A percentile compares a stretch with the other conserved stretches of the same genome.
Evolutionary conservation across 2,797 vertebrate genomes (phyloP).

Genomic region (Psittacula derbiana): DNA sequence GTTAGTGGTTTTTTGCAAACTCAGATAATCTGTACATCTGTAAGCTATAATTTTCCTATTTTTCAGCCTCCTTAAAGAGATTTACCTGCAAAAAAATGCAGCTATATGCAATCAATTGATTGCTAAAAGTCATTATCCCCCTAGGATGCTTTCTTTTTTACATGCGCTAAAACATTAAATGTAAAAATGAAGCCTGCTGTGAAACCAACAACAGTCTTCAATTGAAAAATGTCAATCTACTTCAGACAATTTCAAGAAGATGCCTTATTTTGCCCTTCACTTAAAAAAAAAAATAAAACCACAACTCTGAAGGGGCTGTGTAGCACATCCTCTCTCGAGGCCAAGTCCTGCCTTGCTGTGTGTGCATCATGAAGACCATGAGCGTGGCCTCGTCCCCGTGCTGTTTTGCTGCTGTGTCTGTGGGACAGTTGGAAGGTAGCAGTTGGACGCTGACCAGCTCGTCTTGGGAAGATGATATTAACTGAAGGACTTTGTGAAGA

Average conservation of each 20-base stretch:
- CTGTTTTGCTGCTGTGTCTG: neutral
- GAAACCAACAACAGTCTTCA: conserved; percentile 65
- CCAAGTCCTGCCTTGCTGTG: neutral
- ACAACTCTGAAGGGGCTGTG: neutral
- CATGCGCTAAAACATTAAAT: conserved; percentile 61
- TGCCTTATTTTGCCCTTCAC: conserved; percentile 29
- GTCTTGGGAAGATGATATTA: neutral
- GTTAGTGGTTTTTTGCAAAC: neutral
- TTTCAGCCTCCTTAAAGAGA: conserved; percentile 35
- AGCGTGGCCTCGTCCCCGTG: neutral
- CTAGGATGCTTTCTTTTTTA: conserved; percentile 67
- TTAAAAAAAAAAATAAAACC: neutral
- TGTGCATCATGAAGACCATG: neutral
- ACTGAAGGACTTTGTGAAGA: neutral
- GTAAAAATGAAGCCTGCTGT: conserved; percentile 71
- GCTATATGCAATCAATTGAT: conserved; percentile 69
- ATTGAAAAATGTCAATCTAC: conserved; percentile 68
- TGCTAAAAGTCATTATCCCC: conserved; percentile 75
- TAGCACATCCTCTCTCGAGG: neutral
- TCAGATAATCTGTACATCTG: neutral
- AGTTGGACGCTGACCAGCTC: neutral
- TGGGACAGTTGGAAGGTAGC: neutral
- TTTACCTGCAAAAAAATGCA: conserved; percentile 30
- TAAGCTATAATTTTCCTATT: conserved; percentile 39
- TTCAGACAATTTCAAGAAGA: conserved; percentile 57